Base-by-base conservation (phyloP, 2,797 vertebrate species). In the Enteromius trimaculatus region DNA sequence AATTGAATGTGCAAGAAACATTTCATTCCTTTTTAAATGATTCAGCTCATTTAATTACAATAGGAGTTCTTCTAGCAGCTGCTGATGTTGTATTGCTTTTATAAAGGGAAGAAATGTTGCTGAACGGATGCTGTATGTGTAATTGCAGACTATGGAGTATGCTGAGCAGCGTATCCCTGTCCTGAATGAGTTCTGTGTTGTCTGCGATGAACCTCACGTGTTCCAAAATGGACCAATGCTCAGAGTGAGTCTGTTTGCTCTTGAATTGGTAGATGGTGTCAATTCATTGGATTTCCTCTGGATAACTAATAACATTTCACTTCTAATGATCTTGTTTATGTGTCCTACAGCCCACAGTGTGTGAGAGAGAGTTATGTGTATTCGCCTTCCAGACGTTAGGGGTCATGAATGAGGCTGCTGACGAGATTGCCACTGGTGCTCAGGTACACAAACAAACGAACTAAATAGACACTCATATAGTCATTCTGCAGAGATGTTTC, bases 161-260 rank as follows among this genome's bases (percentile, higher is more conserved):
- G 96, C 96, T 53, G 95, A 96, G 85, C 96, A 97, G 88, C 93
- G 96, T 90, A 97, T 97, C 89, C 96, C 96, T 2, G 95, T 97
- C n/a, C 81, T 97, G 87, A 97, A 97, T 62, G 96, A 97, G 88
- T 96, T 96, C 89, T 97, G 96, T 89, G 96, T 97, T 84, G 96
- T 97, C 87, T 97, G 96, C 87, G 96, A 97, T 31, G 96, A 97
- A 88, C 95, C 95, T 16, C 96, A 97, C 21, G 96, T 97, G 69
- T 97, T 97, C 91, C 96, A 96, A 88, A 97, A 97, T 81, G 96
- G 96, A 84, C 96, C 96, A 44, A 97, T 97, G 96, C 95, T 97
- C 72, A 92, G 96, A 94, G 96, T 97, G 86, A 95, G 96, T 93
- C 74, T 34, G 51, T 55, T 44, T 55, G 66, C 17, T 53, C 23